These are phyloP conservation scores for Liparis tanakae DNA, from an alignment of 2,797 vertebrate species.

Conservation along the genomic window DNA sequence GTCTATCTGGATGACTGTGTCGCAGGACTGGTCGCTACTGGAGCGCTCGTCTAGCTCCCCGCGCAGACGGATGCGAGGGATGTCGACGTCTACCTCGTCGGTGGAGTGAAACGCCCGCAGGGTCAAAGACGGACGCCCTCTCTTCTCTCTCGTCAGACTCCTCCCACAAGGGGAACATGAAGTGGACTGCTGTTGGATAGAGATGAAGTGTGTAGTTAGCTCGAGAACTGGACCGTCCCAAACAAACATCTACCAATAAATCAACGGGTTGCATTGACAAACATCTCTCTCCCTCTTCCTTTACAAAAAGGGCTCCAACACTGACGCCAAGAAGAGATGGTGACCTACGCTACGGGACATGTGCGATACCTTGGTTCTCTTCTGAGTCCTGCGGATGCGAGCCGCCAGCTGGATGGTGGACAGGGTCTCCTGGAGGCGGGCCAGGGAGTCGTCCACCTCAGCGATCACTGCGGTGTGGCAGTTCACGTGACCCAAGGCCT, in stretches of 20 bases:
- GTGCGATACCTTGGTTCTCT: slow-evolving; percentile 90
- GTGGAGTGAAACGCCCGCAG: slow-evolving; percentile 92
- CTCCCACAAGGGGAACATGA: slow-evolving; percentile 95
- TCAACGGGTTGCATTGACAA: neutral
- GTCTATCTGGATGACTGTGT: slow-evolving; percentile 95
- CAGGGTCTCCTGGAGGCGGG: slow-evolving; percentile 90
- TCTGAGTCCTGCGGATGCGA: slow-evolving; percentile 92
- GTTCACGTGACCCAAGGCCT: slow-evolving; percentile 92
- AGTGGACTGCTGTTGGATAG: slow-evolving; percentile 84
- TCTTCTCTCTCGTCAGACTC: slow-evolving; percentile 93
- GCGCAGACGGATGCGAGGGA: slow-evolving; percentile 85
- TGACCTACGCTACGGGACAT: slow-evolving; percentile 11
- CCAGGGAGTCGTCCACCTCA: slow-evolving; percentile 88
- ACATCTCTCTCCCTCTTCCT: neutral
- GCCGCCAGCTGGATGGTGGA: slow-evolving; percentile 94
- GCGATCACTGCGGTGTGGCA: slow-evolving; percentile 94
- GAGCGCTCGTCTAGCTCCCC: slow-evolving; percentile 92
- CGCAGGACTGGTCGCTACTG: slow-evolving; percentile 96
- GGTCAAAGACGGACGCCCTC: slow-evolving; percentile 86
- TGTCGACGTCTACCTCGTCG: slow-evolving; percentile 86
- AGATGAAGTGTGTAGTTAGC: slow-evolving; percentile 31
- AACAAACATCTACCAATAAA: slow-evolving; percentile 3
- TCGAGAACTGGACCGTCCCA: neutral
- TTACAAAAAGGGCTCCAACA: neutral
- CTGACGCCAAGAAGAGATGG: neutral